These are phyloP conservation scores for Acyrthosiphon pisum DNA, from an alignment of 1,140 invertebrate species.

Conservation along the genomic window DNA sequence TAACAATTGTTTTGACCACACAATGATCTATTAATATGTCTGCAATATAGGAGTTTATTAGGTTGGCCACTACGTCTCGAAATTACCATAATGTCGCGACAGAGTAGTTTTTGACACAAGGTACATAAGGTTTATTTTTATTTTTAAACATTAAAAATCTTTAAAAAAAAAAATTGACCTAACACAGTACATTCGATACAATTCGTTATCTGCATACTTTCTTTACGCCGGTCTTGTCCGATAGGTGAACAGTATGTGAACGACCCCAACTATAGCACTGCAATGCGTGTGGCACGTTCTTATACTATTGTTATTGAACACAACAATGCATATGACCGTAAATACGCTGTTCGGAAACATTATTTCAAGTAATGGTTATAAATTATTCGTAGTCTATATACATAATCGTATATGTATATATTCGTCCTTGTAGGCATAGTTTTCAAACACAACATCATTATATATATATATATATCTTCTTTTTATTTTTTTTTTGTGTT, in stretches of 20 bases:
- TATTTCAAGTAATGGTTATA: not conserved
- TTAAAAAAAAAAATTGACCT: not conserved
- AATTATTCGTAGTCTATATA: not conserved
- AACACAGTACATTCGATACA: not conserved
- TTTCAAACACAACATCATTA: not conserved
- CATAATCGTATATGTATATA: not conserved
- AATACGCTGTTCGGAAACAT: slow-evolving; percentile 21
- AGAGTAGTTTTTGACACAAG: not conserved
- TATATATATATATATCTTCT: not conserved
- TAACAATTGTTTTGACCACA: no score
- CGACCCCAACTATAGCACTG: not conserved
- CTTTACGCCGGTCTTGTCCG: not conserved
- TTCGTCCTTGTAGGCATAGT: not conserved
- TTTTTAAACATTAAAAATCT: not conserved
- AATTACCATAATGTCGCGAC: not conserved
- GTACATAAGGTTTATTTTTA: not conserved
- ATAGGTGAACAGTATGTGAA: not conserved
- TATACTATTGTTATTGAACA: slow-evolving; percentile 23
- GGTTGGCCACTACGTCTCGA: not conserved
- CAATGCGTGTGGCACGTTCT: slow-evolving; percentile 29
- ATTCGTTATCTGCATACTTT: not conserved
- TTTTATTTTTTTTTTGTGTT: not conserved
- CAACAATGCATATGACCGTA: not conserved
- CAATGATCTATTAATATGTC: not conserved
- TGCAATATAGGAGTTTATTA: not conserved